These are phyloP conservation scores for Clarias gariepinus DNA, from an alignment of 2,113 vertebrate species.

Conservation along the genomic window DNA sequence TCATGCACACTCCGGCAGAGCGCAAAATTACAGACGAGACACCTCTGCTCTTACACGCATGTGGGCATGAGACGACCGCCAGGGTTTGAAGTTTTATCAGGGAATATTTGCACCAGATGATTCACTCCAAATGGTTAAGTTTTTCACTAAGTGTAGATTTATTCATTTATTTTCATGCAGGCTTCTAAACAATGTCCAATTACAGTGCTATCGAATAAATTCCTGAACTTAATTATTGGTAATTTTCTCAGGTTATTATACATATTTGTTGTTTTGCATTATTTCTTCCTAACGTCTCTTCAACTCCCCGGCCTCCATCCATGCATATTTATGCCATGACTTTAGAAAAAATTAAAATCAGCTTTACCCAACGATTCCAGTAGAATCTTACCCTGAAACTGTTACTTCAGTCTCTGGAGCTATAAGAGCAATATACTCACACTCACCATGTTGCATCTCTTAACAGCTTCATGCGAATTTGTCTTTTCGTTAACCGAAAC, in stretches of 20 bases:
- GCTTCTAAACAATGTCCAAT: slow-evolving; percentile 16
- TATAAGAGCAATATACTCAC: slow-evolving; percentile 46
- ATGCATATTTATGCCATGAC: slow-evolving; percentile 37
- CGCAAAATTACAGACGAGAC: slow-evolving; percentile 25
- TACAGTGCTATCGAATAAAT: slow-evolving; percentile 9
- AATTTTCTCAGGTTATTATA: slow-evolving; percentile 2
- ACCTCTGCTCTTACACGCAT: slow-evolving; percentile 17
- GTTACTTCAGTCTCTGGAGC: slow-evolving; percentile 55
- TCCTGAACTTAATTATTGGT: neutral
- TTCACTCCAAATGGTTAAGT: slow-evolving; percentile 9
- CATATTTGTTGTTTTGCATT: slow-evolving; percentile 31
- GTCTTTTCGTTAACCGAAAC: neutral
- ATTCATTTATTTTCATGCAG: neutral
- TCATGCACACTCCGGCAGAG: slow-evolving; percentile 11
- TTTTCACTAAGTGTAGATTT: slow-evolving; percentile 14
- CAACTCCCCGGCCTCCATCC: slow-evolving; percentile 17
- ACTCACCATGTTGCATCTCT: neutral
- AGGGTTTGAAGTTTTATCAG: slow-evolving; percentile 12
- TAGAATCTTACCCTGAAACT: slow-evolving; percentile 43
- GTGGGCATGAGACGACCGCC: slow-evolving; percentile 19
- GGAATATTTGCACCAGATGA: slow-evolving; percentile 8
- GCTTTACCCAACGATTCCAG: slow-evolving; percentile 9
- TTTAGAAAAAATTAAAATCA: slow-evolving; percentile 13
- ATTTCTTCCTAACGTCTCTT: neutral
- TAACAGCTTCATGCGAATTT: neutral